Conservation (phyloP, 2,113 vertebrate species). For the Sinocyclocheilus rhinocerous region DNA sequence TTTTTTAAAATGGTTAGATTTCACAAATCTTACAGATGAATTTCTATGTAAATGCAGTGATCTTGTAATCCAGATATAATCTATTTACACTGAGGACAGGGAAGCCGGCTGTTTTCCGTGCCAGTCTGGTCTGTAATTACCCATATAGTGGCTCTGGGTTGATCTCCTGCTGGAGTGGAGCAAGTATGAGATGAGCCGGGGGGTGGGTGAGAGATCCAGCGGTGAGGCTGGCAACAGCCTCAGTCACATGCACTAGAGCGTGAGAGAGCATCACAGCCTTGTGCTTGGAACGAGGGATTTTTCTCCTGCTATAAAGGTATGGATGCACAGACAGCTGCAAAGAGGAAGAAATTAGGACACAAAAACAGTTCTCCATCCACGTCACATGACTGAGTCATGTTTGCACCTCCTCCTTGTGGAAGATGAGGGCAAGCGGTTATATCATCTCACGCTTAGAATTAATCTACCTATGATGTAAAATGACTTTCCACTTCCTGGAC, state of each 20-base stretch:
- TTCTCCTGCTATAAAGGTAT: constrained; percentile 15
- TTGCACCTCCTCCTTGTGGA: not conserved
- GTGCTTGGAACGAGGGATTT: constrained; percentile 51
- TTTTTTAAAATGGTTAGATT: not conserved
- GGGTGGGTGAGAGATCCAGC: constrained; percentile 54
- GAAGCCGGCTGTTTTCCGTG: not conserved
- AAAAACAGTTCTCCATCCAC: not conserved
- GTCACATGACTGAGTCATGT: not conserved
- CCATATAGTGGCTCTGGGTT: constrained; percentile 10
- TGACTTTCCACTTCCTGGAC: not conserved
- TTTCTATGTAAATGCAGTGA: not conserved
- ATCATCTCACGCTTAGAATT: not conserved
- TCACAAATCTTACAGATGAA: not conserved
- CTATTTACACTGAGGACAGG: not conserved
- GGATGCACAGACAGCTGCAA: constrained; percentile 11
- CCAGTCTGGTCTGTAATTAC: constrained; percentile 33
- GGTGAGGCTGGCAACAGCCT: constrained; percentile 56
- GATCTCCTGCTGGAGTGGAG: constrained; percentile 8
- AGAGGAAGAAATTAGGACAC: not conserved
- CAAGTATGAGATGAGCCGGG: constrained; percentile 33
- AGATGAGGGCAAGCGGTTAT: not conserved
- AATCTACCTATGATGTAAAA: not conserved
- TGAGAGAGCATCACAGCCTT: constrained; percentile 61
- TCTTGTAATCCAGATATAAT: not conserved
- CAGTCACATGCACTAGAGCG: constrained; percentile 70